A percentile compares a stretch with the other conserved stretches of the same genome.
Conservation (phyloP, 2,888 invertebrate genomes). For the Penaeus monodon region DNA sequence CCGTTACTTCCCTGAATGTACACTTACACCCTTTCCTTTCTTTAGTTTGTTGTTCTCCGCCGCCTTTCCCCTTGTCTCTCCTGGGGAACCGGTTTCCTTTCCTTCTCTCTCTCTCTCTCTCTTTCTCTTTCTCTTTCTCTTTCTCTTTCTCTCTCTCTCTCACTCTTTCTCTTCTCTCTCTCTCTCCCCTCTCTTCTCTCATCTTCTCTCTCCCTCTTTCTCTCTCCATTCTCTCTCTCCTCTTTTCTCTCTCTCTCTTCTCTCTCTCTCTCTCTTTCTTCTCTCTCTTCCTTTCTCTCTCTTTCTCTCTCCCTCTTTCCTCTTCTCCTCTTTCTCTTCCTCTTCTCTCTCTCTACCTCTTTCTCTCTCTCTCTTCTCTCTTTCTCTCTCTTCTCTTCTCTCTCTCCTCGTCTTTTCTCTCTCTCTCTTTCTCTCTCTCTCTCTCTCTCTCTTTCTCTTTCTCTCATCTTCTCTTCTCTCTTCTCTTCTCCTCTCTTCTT, state of each 20-base stretch:
- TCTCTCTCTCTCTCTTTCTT: constrained; percentile 31
- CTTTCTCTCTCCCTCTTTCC: not conserved
- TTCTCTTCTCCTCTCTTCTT: not conserved
- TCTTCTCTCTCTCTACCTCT: not conserved
- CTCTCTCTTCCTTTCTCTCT: not conserved
- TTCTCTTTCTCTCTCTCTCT: not conserved
- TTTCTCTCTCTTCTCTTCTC: no score
- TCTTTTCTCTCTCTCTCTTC: constrained; percentile 11
- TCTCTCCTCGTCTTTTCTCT: not conserved
- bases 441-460: constrained; percentile 19
- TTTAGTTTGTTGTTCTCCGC: not conserved
- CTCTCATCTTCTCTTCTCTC: no score
- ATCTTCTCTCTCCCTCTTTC: not conserved
- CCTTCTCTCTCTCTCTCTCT: not conserved
- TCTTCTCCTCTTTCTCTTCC: not conserved
- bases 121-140: not conserved
- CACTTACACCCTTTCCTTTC: not conserved
- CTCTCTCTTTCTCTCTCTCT: not conserved
- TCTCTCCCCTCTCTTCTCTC: not conserved
- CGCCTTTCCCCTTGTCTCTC: no score
- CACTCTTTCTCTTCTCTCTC: not conserved
- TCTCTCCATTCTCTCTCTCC: not conserved
- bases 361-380: constrained; percentile 17
- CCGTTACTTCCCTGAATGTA: not conserved
- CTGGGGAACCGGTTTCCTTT: not conserved